Evolutionary conservation across 2,113 vertebrate species (phyloP).

Genomic region (Clarias batrachus): DNA sequence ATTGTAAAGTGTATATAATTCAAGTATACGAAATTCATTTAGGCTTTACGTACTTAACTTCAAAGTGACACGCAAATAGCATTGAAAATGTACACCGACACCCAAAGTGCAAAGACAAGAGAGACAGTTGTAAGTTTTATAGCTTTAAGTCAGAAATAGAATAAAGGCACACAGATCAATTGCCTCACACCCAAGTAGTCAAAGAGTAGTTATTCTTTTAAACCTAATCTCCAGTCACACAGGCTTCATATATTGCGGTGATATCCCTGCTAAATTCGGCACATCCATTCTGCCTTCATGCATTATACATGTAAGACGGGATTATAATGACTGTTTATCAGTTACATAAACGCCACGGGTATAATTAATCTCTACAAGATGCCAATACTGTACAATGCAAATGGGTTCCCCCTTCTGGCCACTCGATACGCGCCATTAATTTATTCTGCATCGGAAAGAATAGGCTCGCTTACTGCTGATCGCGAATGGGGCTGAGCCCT

Average conservation of each 20-base stretch:
- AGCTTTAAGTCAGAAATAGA: background rate
- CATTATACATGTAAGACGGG: conserved; percentile 69
- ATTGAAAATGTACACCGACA: background rate
- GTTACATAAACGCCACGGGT: conserved; percentile 64
- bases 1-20: background rate
- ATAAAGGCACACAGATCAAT: background rate
- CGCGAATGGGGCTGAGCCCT: conserved; percentile 27
- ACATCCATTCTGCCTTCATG: conserved; percentile 61
- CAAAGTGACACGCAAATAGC: background rate
- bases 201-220: background rate
- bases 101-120: background rate
- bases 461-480: conserved; percentile 66
- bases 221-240: background rate
- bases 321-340: conserved; percentile 76
- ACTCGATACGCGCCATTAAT: conserved; percentile 71
- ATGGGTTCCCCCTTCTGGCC: conserved; percentile 56
- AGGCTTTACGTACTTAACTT: background rate
- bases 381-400: conserved; percentile 70
- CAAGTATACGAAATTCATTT: background rate
- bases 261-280: background rate
- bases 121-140: background rate
- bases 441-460: conserved; percentile 66
- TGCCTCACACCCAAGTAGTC: background rate
- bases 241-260: background rate
- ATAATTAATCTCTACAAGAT: conserved; percentile 72